Conservation (phyloP, 2,797 vertebrate genomes). For the Anguilla megastoma region DNA sequence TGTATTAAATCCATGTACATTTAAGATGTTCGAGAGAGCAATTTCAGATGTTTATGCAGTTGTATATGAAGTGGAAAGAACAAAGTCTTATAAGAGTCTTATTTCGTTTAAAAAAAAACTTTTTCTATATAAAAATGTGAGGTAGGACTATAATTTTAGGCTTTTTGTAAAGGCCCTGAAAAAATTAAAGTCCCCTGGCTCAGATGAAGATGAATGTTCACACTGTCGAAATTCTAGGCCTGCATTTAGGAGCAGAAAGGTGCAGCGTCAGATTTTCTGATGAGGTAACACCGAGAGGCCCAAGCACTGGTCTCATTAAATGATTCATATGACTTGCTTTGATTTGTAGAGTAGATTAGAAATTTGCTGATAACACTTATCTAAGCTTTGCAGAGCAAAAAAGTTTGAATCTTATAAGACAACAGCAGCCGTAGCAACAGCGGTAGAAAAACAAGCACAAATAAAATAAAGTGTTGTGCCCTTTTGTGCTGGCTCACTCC, state of each 20-base stretch:
- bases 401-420: background rate
- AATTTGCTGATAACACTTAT: conserved; percentile 9
- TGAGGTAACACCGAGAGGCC: background rate
- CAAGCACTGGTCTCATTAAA: background rate
- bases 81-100: background rate
- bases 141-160: background rate
- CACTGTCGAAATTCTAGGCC: background rate
- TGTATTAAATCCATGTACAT: background rate
- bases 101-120: background rate
- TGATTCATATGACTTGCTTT: conserved; percentile 3
- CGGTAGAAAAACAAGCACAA: background rate
- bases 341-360: conserved; percentile 6
- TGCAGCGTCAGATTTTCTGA: background rate
- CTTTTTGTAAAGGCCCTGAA: background rate
- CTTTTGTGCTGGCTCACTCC: conserved; percentile 1
- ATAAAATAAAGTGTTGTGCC: background rate
- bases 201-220: background rate
- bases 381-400: background rate
- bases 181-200: background rate
- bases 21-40: background rate
- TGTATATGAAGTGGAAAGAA: background rate
- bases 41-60: background rate
- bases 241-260: conserved; percentile 7
- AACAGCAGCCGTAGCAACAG: background rate
- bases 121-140: background rate